Base-by-base conservation (phyloP, 2,888 invertebrate species). In the Bhutanitis thaidina region DNA sequence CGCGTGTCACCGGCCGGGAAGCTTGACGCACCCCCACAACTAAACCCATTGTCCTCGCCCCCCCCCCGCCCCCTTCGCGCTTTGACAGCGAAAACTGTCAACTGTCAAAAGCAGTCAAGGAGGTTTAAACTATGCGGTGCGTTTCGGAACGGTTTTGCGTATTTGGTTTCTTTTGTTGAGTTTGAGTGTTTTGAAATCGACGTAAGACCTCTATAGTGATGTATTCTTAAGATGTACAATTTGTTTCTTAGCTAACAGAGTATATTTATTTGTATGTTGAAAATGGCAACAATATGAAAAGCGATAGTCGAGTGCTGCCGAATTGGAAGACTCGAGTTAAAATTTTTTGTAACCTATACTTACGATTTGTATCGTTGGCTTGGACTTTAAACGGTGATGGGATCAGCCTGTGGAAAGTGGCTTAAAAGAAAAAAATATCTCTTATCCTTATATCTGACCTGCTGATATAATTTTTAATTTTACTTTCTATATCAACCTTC, bases 61-160 rank as follows among this genome's bases (percentile, higher is more conserved):
- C 36, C 48, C 41, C 27, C 9, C 20, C 40, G 14, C 39, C 34
- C 39, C 20, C 20, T 20, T 20, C 34, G 34, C 12, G 57, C 69
- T 76, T 77, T 79, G 82, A 84, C 85, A 83, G 79, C 70, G 82
- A 80, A 83, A 83, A 85, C 87, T 87, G 88, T 87, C 87, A 88
- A 89, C 88, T 87, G 88, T 88, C 88, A 88, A 83, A 88, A 74
- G 79, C 88, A 87, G 83, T 73, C 74, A 80, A 85, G 86, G 74
- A 76, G 83, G 78, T 85, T 88, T 87, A 89, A 88, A 87, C 87
- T 86, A 82, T 82, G 86, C 83, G 73, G 74, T 75, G 56, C 34
- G 34, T 34, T 39, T 35, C 16, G 43, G 57, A 69, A 69, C 63
- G 77, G 77, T 79, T 82, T 78, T 81, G n/a, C 80, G 79, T 74